Evolutionary conservation across 2,113 vertebrate genomes (phyloP).

Genomic region (Verasper variegatus): DNA sequence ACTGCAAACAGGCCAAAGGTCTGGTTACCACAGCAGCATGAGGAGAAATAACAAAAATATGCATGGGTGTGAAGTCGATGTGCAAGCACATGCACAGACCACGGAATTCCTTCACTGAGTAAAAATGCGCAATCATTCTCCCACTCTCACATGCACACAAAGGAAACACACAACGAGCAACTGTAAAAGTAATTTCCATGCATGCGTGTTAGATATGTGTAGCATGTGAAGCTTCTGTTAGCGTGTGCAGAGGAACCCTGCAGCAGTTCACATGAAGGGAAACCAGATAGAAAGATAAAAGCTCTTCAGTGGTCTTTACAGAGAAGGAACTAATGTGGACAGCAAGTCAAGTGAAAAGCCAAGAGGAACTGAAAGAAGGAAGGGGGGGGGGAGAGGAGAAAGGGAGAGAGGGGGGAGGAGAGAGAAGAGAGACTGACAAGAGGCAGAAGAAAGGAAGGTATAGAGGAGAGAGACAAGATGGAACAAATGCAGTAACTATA

Average conservation of each 20-base stretch:
- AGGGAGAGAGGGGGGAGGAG: not conserved
- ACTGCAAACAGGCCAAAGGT: not conserved
- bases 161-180: not conserved
- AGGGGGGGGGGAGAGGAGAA: not conserved
- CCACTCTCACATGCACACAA: not conserved
- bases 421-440: not conserved
- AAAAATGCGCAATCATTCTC: not conserved
- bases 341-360: conserved; percentile 33
- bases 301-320: conserved; percentile 13
- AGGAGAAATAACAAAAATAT: conserved; percentile 1
- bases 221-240: not conserved
- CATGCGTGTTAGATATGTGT: not conserved
- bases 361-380: conserved; percentile 36
- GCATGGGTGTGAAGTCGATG: not conserved
- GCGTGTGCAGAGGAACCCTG: conserved; percentile 12
- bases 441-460: not conserved
- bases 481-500: not conserved
- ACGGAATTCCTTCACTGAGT: not conserved
- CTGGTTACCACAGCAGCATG: conserved; percentile 18
- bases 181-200: too few relatives aligned
- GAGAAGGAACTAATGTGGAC: conserved; percentile 22
- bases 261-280: conserved; percentile 40
- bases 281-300: conserved; percentile 31
- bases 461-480: not conserved
- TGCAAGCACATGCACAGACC: conserved; percentile 9